Evolutionary conservation across 2,797 vertebrate genomes (phyloP).

Genomic region (Labroides dimidiatus): DNA sequence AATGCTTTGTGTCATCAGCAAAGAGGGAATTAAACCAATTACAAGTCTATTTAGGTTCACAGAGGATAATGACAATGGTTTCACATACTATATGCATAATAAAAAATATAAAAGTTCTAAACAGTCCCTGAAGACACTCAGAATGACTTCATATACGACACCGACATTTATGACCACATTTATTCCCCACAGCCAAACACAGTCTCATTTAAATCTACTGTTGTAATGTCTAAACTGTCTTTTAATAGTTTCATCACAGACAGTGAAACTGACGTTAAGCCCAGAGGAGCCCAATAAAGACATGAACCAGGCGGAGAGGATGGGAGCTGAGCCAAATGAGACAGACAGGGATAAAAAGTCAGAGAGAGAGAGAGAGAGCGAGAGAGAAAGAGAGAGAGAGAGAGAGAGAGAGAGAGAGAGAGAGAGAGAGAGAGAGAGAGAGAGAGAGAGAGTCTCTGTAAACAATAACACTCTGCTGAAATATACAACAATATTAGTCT

Average conservation of each 20-base stretch:
- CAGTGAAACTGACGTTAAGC: constrained; percentile 18
- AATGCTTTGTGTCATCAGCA: too few species aligned
- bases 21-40: too few species aligned
- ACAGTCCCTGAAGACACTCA: not conserved
- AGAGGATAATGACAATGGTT: too few species aligned
- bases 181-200: not conserved
- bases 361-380: too few species aligned
- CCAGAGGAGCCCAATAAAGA: constrained; percentile 43
- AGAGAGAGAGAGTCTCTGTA: constrained; percentile 20
- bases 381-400: too few species aligned
- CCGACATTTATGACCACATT: not conserved
- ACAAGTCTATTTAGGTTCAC: too few species aligned
- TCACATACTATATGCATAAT: too few species aligned
- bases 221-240: constrained; percentile 3
- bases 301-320: constrained; percentile 36
- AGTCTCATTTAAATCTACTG: not conserved
- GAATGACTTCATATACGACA: not conserved
- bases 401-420: too few species aligned
- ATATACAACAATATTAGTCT: constrained; percentile 60
- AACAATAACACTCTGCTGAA: constrained; percentile 61
- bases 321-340: constrained; percentile 48
- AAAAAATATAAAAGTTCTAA: not conserved
- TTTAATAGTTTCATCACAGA: constrained; percentile 38
- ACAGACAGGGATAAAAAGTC: not conserved
- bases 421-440: not conserved